Evolutionary conservation across 53 echinoderm and acorn worm genomes (phyloP).

Genomic region (Apostichopus leukothele): DNA sequence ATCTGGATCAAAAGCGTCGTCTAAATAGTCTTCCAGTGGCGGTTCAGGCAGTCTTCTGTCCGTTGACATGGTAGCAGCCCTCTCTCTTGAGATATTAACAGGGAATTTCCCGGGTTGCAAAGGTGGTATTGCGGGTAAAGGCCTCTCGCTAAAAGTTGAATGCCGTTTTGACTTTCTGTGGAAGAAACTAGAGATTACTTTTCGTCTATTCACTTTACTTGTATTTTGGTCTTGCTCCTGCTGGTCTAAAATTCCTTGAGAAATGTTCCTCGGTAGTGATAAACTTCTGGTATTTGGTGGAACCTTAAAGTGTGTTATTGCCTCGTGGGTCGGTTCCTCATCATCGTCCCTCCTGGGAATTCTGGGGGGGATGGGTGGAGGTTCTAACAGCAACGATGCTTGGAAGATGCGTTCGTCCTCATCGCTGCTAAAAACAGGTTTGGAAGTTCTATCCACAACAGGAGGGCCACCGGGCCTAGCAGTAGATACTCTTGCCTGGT

Average conservation of each 20-base stretch:
- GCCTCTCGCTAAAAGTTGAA: slow-evolving; percentile 36
- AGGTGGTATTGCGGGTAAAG: slow-evolving; percentile 40
- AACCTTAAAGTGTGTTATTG: slow-evolving; percentile 4
- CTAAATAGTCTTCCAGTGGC: not conserved
- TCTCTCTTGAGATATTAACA: slow-evolving; percentile 1
- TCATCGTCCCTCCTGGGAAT: slow-evolving; percentile 2
- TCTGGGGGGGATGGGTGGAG: slow-evolving; percentile 27
- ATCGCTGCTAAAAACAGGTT: slow-evolving; percentile 20
- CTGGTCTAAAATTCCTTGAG: slow-evolving; percentile 26
- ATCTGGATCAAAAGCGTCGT: not conserved
- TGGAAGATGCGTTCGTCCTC: not conserved
- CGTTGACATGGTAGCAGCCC: slow-evolving; percentile 29
- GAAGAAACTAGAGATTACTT: not conserved
- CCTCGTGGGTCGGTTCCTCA: slow-evolving; percentile 12
- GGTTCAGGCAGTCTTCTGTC: slow-evolving; percentile 30
- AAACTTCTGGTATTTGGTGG: slow-evolving; percentile 7
- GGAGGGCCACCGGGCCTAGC: not conserved
- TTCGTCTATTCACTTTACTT: slow-evolving; percentile 13
- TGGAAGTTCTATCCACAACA: slow-evolving; percentile 28
- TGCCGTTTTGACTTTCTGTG: slow-evolving; percentile 15
- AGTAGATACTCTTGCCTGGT: too few relatives aligned
- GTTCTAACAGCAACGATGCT: not conserved
- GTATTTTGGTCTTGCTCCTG: slow-evolving; percentile 5
- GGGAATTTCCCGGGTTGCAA: not conserved
- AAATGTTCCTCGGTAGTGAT: slow-evolving; percentile 17